Conservation (phyloP, 2,888 invertebrate genomes). For the Meiosimyza platycephala region DNA sequence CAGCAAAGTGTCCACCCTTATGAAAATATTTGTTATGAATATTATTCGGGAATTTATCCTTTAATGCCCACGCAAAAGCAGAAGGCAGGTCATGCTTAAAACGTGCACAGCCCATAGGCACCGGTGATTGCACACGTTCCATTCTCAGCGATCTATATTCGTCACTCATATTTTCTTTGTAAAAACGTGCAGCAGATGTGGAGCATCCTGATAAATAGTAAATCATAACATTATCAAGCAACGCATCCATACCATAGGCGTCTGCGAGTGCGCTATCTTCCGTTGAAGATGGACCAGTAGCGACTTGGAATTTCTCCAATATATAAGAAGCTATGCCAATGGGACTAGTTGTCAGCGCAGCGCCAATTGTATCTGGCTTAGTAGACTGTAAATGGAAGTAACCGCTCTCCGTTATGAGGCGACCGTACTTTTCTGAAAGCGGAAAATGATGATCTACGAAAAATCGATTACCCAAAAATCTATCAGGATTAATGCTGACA, state of each 20-base stretch:
- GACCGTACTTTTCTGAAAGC: slow-evolving; percentile 52
- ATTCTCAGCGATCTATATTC: slow-evolving; percentile 49
- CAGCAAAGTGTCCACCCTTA: slow-evolving; percentile 88
- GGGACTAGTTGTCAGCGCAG: slow-evolving; percentile 69
- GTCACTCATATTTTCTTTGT: slow-evolving; percentile 71
- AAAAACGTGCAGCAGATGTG: slow-evolving; percentile 77
- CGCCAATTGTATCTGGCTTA: slow-evolving; percentile 88
- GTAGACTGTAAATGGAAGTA: slow-evolving; percentile 85
- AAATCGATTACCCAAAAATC: slow-evolving; percentile 67
- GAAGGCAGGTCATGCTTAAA: slow-evolving; percentile 77
- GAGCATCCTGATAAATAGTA: slow-evolving; percentile 81
- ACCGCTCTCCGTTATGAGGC: slow-evolving; percentile 68
- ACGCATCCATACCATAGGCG: slow-evolving; percentile 68
- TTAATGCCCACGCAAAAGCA: slow-evolving; percentile 72
- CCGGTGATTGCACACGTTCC: slow-evolving; percentile 72
- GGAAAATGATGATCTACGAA: slow-evolving; percentile 71
- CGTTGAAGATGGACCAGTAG: slow-evolving; percentile 76
- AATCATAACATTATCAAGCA: slow-evolving; percentile 81
- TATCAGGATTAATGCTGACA: slow-evolving; percentile 69
- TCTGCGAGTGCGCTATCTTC: slow-evolving; percentile 64
- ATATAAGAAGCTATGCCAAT: slow-evolving; percentile 89
- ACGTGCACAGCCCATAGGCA: slow-evolving; percentile 80
- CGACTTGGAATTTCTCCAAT: slow-evolving; percentile 85
- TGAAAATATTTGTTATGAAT: slow-evolving; percentile 75
- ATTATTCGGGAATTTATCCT: slow-evolving; percentile 74